Percentiles rank a stretch among this genome's conserved stretches.
Evolutionary conservation across 1,140 invertebrate genomes (phyloP).

Genomic region (Branchinecta lindahli): DNA sequence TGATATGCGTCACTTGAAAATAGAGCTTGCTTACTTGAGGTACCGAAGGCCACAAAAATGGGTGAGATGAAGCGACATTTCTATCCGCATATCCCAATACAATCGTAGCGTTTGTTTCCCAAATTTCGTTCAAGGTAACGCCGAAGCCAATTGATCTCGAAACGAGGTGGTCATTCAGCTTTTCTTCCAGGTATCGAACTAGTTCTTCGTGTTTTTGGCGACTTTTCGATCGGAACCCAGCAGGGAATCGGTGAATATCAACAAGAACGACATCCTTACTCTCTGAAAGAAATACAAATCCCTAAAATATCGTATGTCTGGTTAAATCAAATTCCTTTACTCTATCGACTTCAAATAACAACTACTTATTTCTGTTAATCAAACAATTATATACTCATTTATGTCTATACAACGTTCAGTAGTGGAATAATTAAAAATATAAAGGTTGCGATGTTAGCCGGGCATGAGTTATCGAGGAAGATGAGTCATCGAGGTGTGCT

Average conservation of each 20-base stretch:
- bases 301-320: not conserved
- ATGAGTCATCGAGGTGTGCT: too few species aligned
- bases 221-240: constrained; percentile 35
- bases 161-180: constrained; percentile 41
- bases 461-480: too few species aligned
- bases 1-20: too few species aligned
- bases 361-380: too few species aligned
- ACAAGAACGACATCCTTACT: constrained; percentile 44
- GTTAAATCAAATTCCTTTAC: too few species aligned
- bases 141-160: constrained; percentile 26
- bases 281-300: constrained; percentile 11
- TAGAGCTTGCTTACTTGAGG: constrained; percentile 30
- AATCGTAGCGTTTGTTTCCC: constrained; percentile 23
- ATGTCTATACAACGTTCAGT: too few species aligned
- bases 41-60: constrained; percentile 52
- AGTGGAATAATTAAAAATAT: too few species aligned
- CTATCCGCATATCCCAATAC: constrained; percentile 26
- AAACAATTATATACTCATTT: too few species aligned
- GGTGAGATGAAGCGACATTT: constrained; percentile 23
- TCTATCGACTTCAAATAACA: too few species aligned
- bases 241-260: constrained; percentile 52
- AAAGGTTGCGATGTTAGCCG: too few species aligned
- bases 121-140: constrained; percentile 39
- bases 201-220: constrained; percentile 36
- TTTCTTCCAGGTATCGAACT: constrained; percentile 40